Conservation (phyloP, 2,113 vertebrate species). For the Caretta caretta region DNA sequence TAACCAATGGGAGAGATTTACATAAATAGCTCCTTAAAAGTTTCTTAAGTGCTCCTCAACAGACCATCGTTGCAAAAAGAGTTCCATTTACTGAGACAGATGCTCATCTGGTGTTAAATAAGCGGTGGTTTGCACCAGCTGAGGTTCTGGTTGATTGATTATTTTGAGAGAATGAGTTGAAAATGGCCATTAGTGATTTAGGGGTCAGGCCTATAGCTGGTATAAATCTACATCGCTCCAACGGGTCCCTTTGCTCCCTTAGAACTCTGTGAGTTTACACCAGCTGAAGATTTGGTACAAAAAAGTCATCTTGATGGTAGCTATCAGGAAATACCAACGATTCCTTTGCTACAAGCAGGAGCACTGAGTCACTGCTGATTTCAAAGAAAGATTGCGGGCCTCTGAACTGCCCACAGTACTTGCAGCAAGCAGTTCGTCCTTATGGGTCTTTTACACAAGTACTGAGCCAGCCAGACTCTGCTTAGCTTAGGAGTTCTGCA, state of each 20-base stretch:
- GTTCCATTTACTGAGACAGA: not conserved
- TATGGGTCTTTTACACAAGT: not conserved
- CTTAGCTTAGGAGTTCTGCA: not conserved
- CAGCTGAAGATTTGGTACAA: not conserved
- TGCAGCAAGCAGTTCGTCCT: not conserved
- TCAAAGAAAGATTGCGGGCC: not conserved
- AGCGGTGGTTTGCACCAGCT: not conserved
- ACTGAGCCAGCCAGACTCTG: not conserved
- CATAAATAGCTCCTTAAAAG: not conserved
- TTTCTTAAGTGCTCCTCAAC: not conserved
- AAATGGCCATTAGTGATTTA: not conserved
- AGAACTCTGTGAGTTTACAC: rapidly evolving
- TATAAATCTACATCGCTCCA: not conserved
- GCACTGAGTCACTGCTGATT: not conserved
- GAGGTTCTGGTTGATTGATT: not conserved
- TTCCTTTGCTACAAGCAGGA: not conserved
- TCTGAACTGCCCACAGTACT: not conserved
- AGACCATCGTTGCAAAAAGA: not conserved
- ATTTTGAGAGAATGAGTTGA: not conserved
- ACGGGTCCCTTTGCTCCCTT: not conserved
- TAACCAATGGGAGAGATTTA: not conserved
- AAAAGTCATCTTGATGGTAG: not conserved
- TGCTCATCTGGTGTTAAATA: not conserved
- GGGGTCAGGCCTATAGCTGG: not conserved
- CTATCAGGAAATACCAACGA: rapidly evolving